Base-by-base conservation (phyloP, 2,888 invertebrate species). In the Dryomyza anilis region DNA sequence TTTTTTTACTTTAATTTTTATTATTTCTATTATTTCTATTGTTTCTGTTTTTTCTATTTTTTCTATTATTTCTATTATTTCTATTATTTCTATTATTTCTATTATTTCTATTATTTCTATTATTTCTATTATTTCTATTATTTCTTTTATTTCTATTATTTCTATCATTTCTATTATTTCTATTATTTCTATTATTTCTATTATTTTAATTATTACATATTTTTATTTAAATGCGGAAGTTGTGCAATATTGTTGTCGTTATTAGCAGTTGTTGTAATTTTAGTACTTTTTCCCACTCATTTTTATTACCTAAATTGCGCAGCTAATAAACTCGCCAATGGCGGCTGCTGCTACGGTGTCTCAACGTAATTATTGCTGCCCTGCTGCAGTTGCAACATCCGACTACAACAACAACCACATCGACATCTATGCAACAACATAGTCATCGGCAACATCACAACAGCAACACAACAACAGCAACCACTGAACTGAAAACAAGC, bases 401-500 rank as follows among this genome's bases (percentile, higher is more conserved):
- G n/a, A n/a, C n/a, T n/a, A n/a, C n/a, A n/a, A n/a, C n/a, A n/a
- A n/a, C n/a, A n/a, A n/a, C n/a, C n/a, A n/a, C n/a, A n/a, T n/a
- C n/a, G n/a, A n/a, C n/a, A n/a, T n/a, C n/a, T n/a, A n/a, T n/a
- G n/a, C n/a, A n/a, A n/a, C n/a, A n/a, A n/a, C n/a, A n/a, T n/a
- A n/a, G n/a, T n/a, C n/a, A n/a, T n/a, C n/a, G n/a, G n/a, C n/a
- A n/a, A n/a, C n/a, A 61, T 61, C 43, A 53, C 53, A 16, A 23
- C 61, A 61, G 19, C 58, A 27, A 25, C 59, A 59, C 30, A 59
- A 33, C 33, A 50, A 23, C 36, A 23, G 23, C 36, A 27, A 21
- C 43, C 52, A 29, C 43, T 12, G 14, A 43, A 53, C 27, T 27
- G 27, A 61, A 50, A 36, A 61, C 52, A 52, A 61, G 39, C 43